Percentiles rank a stretch among this genome's conserved stretches.
Conservation (phyloP, 2,888 invertebrate genomes). For the Agriopis leucophaearia region DNA sequence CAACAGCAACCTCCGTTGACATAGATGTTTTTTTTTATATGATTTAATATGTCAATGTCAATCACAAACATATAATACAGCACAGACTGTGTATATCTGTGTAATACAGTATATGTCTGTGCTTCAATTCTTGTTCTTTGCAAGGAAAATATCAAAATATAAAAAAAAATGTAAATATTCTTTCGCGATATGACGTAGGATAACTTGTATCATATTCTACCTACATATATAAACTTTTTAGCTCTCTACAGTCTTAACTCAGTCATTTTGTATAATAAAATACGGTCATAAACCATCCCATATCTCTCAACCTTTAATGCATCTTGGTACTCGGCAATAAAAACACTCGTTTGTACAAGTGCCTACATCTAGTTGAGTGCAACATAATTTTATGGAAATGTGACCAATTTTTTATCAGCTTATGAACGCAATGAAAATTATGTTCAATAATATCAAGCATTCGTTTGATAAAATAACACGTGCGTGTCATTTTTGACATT, state of each 20-base stretch:
- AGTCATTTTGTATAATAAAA: constrained; percentile 34
- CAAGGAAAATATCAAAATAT: too few relatives aligned
- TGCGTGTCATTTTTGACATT: too few relatives aligned
- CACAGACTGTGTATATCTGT: too few relatives aligned
- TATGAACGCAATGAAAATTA: neutral
- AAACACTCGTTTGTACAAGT: constrained; percentile 56
- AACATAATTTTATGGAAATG: constrained; percentile 63
- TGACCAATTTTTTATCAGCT: constrained; percentile 51
- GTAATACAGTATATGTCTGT: too few relatives aligned
- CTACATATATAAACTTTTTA: neutral
- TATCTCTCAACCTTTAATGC: constrained; percentile 34
- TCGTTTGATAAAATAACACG: too few relatives aligned
- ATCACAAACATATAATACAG: too few relatives aligned
- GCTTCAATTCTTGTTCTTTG: too few relatives aligned
- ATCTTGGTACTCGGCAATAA: constrained; percentile 46
- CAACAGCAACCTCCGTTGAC: too few relatives aligned
- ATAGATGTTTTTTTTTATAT: too few relatives aligned
- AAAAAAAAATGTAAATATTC: too few relatives aligned
- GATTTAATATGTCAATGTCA: too few relatives aligned
- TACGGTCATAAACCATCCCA: constrained; percentile 29
- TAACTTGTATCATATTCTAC: neutral
- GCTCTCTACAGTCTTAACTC: neutral
- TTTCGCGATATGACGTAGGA: neutral
- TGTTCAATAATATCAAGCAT: too few relatives aligned
- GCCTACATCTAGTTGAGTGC: constrained; percentile 59